Percentiles rank a stretch among this genome's conserved stretches.
phyloP scores from a whole-genome alignment of 1,140 invertebrate species.

The Psix sp. region DNA sequence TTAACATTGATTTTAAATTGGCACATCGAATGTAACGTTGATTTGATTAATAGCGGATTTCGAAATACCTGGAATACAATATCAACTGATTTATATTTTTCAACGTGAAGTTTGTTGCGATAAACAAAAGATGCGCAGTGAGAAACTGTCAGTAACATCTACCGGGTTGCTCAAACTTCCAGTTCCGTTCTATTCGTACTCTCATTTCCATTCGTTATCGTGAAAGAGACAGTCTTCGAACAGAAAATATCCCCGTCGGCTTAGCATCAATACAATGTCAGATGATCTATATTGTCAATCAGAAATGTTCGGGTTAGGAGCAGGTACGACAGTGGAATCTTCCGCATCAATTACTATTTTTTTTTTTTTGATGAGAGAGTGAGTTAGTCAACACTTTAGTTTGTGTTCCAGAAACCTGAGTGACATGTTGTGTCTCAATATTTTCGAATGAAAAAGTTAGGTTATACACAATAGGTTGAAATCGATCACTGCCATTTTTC shows the following conservation, averaged over 20 bases:
- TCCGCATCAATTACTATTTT: constrained; percentile 37
- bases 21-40: no score
- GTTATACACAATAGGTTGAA: constrained; percentile 8
- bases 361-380: constrained; percentile 9
- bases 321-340: constrained; percentile 24
- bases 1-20: no score
- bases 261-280: constrained; percentile 53
- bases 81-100: constrained; percentile 35
- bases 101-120: constrained; percentile 44
- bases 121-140: constrained; percentile 48
- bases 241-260: constrained; percentile 40
- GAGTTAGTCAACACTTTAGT: constrained; percentile 16
- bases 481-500: constrained; percentile 5
- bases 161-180: constrained; percentile 41
- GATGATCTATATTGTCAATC: constrained; percentile 50
- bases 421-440: constrained; percentile 38
- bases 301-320: constrained; percentile 27
- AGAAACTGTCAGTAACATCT: constrained; percentile 58
- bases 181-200: constrained; percentile 11
- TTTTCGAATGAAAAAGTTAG: constrained; percentile 16
- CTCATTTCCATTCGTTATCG: constrained; percentile 59
- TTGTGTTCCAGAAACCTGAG: constrained; percentile 25
- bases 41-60: constrained; percentile 34
- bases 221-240: constrained; percentile 44
- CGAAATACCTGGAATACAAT: constrained; percentile 16